Percentiles rank a stretch among this genome's conserved stretches.
phyloP scores from a whole-genome alignment of 2,113 vertebrate genomes.

The Stictonetta naevosa region DNA sequence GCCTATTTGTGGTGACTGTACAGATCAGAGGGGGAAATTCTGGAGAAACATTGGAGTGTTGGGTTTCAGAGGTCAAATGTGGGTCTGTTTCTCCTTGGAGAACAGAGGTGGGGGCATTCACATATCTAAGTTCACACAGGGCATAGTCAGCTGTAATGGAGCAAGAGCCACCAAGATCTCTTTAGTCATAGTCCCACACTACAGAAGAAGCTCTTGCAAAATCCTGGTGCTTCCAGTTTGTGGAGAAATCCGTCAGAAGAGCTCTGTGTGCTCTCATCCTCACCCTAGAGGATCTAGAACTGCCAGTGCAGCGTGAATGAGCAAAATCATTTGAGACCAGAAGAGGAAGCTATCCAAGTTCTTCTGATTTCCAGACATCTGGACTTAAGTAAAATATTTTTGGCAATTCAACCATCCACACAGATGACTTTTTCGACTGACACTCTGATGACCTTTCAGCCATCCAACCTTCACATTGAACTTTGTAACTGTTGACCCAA shows the following conservation, averaged over 20 bases:
- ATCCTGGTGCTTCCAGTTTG: constrained; percentile 15
- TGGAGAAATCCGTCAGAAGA: neutral
- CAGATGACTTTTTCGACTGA: neutral
- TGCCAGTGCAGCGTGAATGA: neutral
- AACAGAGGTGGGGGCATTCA: neutral
- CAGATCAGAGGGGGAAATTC: neutral
- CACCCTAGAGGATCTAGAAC: neutral
- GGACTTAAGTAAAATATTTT: neutral
- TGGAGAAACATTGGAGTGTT: neutral
- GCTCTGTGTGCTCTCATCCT: neutral
- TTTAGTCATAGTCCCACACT: neutral
- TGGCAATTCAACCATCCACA: neutral
- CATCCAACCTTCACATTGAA: neutral
- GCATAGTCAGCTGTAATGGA: neutral
- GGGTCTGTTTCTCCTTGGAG: neutral
- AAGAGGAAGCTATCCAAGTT: neutral
- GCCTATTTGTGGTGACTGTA: neutral
- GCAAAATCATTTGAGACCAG: neutral
- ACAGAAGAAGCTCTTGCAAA: constrained; percentile 1
- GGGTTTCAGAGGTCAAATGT: neutral
- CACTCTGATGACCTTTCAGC: neutral
- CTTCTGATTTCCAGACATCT: neutral
- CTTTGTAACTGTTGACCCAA: neutral
- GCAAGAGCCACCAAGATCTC: neutral
- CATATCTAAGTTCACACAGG: neutral